A percentile compares a stretch with the other conserved stretches of the same genome.
These are phyloP conservation scores for Bombycilla garrulus DNA, from an alignment of 2,113 vertebrate species.

Conservation along the genomic window DNA sequence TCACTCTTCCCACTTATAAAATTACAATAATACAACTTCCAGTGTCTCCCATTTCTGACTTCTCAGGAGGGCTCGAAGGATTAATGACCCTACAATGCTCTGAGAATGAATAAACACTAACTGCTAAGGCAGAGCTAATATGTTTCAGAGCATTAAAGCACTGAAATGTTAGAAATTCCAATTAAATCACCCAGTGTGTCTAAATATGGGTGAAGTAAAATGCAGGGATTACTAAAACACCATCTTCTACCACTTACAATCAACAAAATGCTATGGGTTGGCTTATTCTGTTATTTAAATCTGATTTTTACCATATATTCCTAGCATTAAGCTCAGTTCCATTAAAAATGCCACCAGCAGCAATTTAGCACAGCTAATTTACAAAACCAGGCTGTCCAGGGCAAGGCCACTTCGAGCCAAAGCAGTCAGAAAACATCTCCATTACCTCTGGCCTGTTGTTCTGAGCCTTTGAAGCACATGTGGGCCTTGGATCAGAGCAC, in stretches of 20 bases:
- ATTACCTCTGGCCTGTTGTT: background rate
- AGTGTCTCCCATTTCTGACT: background rate
- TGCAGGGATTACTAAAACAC: background rate
- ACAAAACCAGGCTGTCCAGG: background rate
- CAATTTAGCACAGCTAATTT: background rate
- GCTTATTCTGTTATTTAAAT: background rate
- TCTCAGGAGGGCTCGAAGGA: background rate
- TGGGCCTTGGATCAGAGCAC: conserved; percentile 16
- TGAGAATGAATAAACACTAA: conserved; percentile 4
- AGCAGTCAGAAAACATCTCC: background rate
- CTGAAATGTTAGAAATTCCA: background rate
- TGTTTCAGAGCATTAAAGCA: background rate
- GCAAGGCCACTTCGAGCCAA: background rate
- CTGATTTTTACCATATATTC: background rate
- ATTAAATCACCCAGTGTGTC: background rate
- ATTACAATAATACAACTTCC: background rate
- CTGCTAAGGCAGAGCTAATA: background rate
- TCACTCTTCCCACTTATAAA: background rate
- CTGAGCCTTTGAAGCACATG: background rate
- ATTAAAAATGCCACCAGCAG: background rate
- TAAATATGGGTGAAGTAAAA: background rate
- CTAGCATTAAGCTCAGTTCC: background rate
- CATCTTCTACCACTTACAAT: background rate
- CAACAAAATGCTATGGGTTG: background rate
- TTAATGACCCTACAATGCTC: background rate